Conservation (phyloP, 2,113 vertebrate species). For the Xiphophorus couchianus region DNA sequence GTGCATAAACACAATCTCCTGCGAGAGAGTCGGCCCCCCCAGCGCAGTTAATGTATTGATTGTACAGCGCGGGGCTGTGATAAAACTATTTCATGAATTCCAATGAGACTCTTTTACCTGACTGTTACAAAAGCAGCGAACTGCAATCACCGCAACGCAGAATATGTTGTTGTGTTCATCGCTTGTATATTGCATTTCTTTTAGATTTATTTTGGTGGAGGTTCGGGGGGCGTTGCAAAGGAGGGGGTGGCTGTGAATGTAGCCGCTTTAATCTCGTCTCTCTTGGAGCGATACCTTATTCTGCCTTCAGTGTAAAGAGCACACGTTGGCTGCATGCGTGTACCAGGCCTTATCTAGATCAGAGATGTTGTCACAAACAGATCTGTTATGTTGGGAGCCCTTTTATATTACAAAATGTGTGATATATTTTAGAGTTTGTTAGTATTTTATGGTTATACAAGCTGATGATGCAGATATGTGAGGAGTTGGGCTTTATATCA, state of each 20-base stretch:
- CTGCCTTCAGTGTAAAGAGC: conserved; percentile 42
- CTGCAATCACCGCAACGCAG: conserved; percentile 62
- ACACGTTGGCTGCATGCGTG: conserved; percentile 3
- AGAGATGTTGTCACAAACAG: conserved; percentile 11
- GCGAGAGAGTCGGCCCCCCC: conserved; percentile 42
- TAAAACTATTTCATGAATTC: conserved; percentile 79
- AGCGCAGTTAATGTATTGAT: conserved; percentile 73
- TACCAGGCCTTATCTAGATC: conserved; percentile 31
- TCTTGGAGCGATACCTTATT: conserved; percentile 38
- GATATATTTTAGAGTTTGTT: conserved; percentile 12
- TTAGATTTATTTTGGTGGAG: conserved; percentile 37
- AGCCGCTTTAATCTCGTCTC: conserved; percentile 56
- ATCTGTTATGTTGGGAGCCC: conserved; percentile 1
- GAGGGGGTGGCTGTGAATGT: conserved; percentile 12
- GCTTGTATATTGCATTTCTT: conserved; percentile 64
- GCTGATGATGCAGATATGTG: not conserved
- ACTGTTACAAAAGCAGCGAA: conserved; percentile 56
- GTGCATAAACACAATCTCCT: conserved; percentile 73
- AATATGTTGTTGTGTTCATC: conserved; percentile 61
- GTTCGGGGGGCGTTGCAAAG: not conserved
- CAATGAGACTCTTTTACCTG: conserved; percentile 70
- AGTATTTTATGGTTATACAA: conserved; percentile 1
- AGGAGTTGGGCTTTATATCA: not conserved
- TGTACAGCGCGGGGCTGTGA: conserved; percentile 57
- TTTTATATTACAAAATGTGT: conserved; percentile 17